Evolutionary conservation across 1,140 invertebrate genomes (phyloP), one percentile per base, ranked within the genome.

Genomic region (Microplitis demolitor): DNA sequence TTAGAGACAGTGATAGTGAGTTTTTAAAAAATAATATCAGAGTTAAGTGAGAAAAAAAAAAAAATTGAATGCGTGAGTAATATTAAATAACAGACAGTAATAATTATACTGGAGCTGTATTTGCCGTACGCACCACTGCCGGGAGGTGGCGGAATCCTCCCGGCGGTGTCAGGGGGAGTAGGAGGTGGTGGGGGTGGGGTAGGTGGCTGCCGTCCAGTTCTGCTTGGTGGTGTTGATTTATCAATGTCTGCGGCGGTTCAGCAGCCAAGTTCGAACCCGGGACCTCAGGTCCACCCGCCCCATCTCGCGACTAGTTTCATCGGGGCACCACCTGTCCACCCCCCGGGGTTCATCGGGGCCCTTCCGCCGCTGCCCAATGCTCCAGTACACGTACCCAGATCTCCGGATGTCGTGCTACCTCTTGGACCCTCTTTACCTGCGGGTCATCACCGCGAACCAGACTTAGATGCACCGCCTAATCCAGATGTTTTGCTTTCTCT

Each of bases 401-500:
- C 70, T 35, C 45, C 69, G 62, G 5, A 60, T 14, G 56, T 56
- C 33, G 73, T 76, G 67, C 72, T 73, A 31, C 35, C 71, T 11
- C 72, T 72, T 9, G 68, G 73, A 61, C 70, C 61, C 51, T 71
- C 73, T 51, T 53, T 67, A 39, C 39, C 82, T 80, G 77, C 71
- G 39, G 64, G 85, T 80, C 82, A 86, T 76, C 64, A 79, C 80
- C 78, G 81, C 77, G 75, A 76, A 75, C 56, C 77, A 76, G 77
- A 87, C 45, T 56, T 84, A 35, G 87, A 89, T 74, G 85, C 83
- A 24, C 83, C 89, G 71, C 91, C 92, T 51, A 93, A 92, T 84
- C 91, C 94, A n/a, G 94, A 96, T 81, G 92, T 96, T 61, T 88
- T 96, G 34, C 87, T 95, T 3, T 94, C 94, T 1, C 88, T 96